These are phyloP conservation scores for Megalops cyprinoides DNA, from an alignment of 2,797 vertebrate species.

Conservation along the genomic window DNA sequence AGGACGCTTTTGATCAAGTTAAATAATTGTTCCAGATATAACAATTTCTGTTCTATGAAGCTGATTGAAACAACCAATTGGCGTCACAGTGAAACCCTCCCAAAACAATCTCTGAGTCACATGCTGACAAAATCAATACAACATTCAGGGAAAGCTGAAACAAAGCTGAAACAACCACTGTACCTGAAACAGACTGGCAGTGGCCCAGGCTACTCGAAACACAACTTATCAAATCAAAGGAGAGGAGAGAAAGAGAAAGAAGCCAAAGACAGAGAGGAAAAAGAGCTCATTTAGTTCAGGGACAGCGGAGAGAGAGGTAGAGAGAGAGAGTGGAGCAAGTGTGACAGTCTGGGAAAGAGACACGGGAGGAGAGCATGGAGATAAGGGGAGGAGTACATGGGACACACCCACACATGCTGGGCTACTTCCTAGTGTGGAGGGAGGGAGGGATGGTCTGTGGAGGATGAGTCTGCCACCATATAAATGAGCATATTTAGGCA, in stretches of 20 bases:
- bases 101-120: too few species aligned
- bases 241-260: neutral
- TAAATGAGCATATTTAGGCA: too few species aligned
- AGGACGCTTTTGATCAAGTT: neutral
- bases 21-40: neutral
- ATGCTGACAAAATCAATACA: too few species aligned
- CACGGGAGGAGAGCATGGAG: neutral
- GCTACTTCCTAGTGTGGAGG: neutral
- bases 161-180: too few species aligned
- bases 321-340: neutral
- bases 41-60: neutral
- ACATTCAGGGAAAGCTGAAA: too few species aligned
- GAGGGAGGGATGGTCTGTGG: too few species aligned
- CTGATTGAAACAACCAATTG: too few species aligned
- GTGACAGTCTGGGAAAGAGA: neutral
- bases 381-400: neutral
- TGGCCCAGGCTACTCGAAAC: neutral
- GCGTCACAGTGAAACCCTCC: too few species aligned
- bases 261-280: neutral
- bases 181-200: neutral
- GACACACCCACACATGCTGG: neutral
- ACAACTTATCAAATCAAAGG: neutral
- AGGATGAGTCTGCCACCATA: neutral
- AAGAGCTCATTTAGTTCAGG: neutral
- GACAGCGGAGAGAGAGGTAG: neutral